phyloP scores from a whole-genome alignment of 2,113 vertebrate species.

The Cariama cristata region DNA sequence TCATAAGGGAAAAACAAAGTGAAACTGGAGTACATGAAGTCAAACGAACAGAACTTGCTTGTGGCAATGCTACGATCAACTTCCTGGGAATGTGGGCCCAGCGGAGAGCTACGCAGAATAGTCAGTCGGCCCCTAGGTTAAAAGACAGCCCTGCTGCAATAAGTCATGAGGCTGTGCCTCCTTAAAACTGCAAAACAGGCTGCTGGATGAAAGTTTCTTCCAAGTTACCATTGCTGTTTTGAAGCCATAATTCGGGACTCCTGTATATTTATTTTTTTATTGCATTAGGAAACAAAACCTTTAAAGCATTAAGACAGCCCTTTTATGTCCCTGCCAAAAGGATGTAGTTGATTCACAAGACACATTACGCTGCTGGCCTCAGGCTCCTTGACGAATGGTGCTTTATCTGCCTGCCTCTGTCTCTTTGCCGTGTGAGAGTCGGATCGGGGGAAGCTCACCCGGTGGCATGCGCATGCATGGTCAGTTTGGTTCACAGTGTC shows the following conservation, averaged over 20 bases:
- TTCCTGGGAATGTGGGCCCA: slow-evolving; percentile 20
- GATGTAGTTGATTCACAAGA: slow-evolving; percentile 80
- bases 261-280: slow-evolving; percentile 81
- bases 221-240: slow-evolving; percentile 30
- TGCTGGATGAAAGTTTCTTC: background rate
- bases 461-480: slow-evolving; percentile 89
- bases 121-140: slow-evolving; percentile 19
- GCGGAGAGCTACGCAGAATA: background rate
- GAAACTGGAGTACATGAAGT: background rate
- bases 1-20: slow-evolving; percentile 52
- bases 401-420: background rate
- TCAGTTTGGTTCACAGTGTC: slow-evolving; percentile 80
- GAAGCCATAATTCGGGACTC: slow-evolving; percentile 75
- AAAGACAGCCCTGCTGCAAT: background rate
- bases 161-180: background rate
- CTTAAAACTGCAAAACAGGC: background rate
- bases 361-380: slow-evolving; percentile 80
- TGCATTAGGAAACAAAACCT: slow-evolving; percentile 91
- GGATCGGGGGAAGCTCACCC: slow-evolving; percentile 78
- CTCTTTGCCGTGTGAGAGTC: slow-evolving; percentile 61
- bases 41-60: slow-evolving; percentile 2
- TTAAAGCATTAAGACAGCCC: slow-evolving; percentile 95
- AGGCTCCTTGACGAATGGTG: slow-evolving; percentile 57
- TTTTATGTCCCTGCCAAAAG: slow-evolving; percentile 94
- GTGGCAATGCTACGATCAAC: slow-evolving; percentile 38